Evolutionary conservation across 2,888 invertebrate species (phyloP).

Genomic region (Rhamphomyia laevipes): DNA sequence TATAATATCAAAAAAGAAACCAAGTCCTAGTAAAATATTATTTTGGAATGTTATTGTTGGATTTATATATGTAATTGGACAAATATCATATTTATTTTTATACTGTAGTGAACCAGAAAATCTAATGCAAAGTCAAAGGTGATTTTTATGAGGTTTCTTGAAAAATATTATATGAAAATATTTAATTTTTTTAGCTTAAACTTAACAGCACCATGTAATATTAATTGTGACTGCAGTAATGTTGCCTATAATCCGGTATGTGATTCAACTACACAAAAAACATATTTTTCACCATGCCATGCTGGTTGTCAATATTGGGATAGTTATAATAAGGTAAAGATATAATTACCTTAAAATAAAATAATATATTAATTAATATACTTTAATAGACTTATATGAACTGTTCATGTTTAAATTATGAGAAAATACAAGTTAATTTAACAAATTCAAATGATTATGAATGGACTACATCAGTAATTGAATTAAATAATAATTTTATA

Average conservation of each 20-base stretch:
- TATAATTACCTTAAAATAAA: neutral
- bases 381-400: conserved; percentile 27
- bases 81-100: conserved; percentile 43
- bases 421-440: conserved; percentile 1
- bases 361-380: neutral
- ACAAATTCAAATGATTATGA: conserved; percentile 1
- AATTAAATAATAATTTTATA: neutral
- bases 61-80: conserved; percentile 40
- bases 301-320: conserved; percentile 49
- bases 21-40: conserved; percentile 44
- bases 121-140: conserved; percentile 20
- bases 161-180: neutral
- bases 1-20: conserved; percentile 48
- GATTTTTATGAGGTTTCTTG: neutral
- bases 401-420: conserved; percentile 16
- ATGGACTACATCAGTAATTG: too few species aligned
- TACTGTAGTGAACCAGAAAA: conserved; percentile 38
- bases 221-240: conserved; percentile 45
- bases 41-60: conserved; percentile 53
- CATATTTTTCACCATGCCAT: conserved; percentile 61
- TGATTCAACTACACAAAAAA: conserved; percentile 41
- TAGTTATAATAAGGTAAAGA: conserved; percentile 20
- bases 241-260: conserved; percentile 55
- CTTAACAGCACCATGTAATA: conserved; percentile 44
- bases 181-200: conserved; percentile 36